These are phyloP conservation scores for Chiridota heheva DNA, from an alignment of 35 echinoderm and acorn worm genomes.

Conservation along the genomic window DNA sequence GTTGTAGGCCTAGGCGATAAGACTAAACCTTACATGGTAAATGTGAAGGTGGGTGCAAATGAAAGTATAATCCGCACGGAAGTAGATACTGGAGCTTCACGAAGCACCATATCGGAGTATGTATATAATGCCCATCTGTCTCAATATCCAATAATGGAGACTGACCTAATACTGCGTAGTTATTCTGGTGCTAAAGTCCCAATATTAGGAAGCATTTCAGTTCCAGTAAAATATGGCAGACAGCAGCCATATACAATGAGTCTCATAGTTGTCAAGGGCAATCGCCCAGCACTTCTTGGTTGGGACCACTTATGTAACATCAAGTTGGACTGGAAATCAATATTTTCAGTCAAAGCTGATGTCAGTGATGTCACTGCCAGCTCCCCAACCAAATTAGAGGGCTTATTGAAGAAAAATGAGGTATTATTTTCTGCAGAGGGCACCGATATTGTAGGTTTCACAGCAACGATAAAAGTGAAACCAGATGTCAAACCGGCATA, in stretches of 20 bases:
- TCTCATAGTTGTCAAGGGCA: slow-evolving; percentile 13
- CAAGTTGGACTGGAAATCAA: slow-evolving; percentile 35
- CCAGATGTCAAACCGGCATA: too few relatives aligned
- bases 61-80: background rate
- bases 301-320: background rate
- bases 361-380: too few relatives aligned
- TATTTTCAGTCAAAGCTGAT: slow-evolving; percentile 15
- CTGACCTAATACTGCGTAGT: background rate
- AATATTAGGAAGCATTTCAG: background rate
- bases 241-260: background rate
- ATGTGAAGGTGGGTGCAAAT: background rate
- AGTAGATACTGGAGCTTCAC: background rate
- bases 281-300: slow-evolving; percentile 24
- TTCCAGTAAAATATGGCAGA: slow-evolving; percentile 26
- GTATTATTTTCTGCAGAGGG: too few relatives aligned
- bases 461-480: too few relatives aligned
- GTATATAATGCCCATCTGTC: background rate
- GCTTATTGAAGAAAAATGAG: too few relatives aligned
- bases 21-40: background rate
- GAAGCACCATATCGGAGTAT: background rate
- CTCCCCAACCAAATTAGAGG: too few relatives aligned
- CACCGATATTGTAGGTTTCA: too few relatives aligned
- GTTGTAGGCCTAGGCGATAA: background rate
- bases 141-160: background rate
- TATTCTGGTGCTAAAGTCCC: background rate